Conservation (phyloP, 2,888 invertebrate species). For the Thereva unica region DNA sequence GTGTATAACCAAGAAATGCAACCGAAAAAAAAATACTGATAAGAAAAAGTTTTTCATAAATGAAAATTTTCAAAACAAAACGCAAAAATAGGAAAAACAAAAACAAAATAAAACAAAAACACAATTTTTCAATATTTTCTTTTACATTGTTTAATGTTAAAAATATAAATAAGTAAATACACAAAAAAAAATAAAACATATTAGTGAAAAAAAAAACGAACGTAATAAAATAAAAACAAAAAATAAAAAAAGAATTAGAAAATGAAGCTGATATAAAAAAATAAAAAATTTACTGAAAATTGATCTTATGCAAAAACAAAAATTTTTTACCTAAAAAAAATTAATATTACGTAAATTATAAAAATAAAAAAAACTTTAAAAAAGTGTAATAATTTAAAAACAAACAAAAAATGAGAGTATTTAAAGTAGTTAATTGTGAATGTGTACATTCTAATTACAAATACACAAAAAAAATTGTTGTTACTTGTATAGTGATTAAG, state of each 20-base stretch:
- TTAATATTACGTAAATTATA: constrained; percentile 18
- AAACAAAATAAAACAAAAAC: too few relatives aligned
- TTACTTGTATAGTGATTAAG: constrained; percentile 22
- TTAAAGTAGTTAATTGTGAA: constrained; percentile 39
- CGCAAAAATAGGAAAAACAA: too few relatives aligned
- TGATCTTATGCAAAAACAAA: constrained; percentile 39
- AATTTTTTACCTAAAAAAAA: constrained; percentile 34
- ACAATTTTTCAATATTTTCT: too few relatives aligned
- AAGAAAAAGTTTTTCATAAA: too few relatives aligned
- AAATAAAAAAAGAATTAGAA: constrained; percentile 20
- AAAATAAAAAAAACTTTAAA: constrained; percentile 18
- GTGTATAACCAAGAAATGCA: too few relatives aligned
- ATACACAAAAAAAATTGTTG: constrained; percentile 10
- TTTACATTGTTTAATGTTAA: too few relatives aligned
- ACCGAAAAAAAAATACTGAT: too few relatives aligned
- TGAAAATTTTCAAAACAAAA: too few relatives aligned
- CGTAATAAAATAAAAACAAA: constrained; percentile 51
- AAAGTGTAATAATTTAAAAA: constrained; percentile 15
- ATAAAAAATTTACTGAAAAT: constrained; percentile 34
- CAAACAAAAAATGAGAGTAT: constrained; percentile 39
- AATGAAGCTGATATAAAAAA: constrained; percentile 13
- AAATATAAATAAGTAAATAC: too few relatives aligned
- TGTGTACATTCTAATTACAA: constrained; percentile 29
- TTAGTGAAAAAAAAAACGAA: constrained; percentile 60
- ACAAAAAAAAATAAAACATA: too few relatives aligned